A percentile compares a stretch with the other conserved stretches of the same genome.
phyloP scores from a whole-genome alignment of 2,113 vertebrate species.

The Pungitius pungitius region DNA sequence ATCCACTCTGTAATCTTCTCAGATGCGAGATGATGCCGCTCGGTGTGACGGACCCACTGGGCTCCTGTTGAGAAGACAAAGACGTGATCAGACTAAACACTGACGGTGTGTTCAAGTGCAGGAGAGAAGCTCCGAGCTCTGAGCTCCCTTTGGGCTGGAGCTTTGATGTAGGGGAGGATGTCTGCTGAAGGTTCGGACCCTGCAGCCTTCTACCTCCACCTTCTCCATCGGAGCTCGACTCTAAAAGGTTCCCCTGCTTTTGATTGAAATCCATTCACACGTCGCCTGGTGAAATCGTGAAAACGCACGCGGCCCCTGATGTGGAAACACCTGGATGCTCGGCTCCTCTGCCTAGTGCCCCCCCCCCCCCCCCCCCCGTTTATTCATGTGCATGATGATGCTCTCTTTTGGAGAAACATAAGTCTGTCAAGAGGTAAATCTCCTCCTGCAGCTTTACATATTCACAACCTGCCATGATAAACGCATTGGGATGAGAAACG shows the following conservation, averaged over 20 bases:
- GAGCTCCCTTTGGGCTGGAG: background rate
- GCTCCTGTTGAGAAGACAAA: background rate
- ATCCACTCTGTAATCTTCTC: no score
- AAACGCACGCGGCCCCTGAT: no score
- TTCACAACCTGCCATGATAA: slow-evolving; percentile 23
- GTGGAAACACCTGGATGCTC: slow-evolving; percentile 14
- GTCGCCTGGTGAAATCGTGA: background rate
- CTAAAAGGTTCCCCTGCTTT: background rate
- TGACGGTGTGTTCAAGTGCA: background rate
- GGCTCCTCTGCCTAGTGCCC: slow-evolving; percentile 6
- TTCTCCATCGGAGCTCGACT: background rate
- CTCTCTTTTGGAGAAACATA: background rate
- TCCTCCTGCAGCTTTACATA: slow-evolving; percentile 42
- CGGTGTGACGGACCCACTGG: no score
- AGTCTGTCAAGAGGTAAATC: slow-evolving; percentile 40
- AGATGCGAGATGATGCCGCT: no score
- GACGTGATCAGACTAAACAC: background rate
- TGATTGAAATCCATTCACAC: background rate
- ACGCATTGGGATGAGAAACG: no score
- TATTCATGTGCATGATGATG: slow-evolving; percentile 32
- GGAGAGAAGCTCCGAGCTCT: background rate
- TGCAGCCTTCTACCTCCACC: background rate
- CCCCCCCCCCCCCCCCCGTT: slow-evolving; percentile 14
- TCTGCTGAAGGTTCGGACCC: background rate
- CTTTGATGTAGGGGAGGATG: background rate